Percentiles rank a stretch among this genome's conserved stretches.
Evolutionary conservation across 2,113 vertebrate genomes (phyloP).

Genomic region (Felis chaus): DNA sequence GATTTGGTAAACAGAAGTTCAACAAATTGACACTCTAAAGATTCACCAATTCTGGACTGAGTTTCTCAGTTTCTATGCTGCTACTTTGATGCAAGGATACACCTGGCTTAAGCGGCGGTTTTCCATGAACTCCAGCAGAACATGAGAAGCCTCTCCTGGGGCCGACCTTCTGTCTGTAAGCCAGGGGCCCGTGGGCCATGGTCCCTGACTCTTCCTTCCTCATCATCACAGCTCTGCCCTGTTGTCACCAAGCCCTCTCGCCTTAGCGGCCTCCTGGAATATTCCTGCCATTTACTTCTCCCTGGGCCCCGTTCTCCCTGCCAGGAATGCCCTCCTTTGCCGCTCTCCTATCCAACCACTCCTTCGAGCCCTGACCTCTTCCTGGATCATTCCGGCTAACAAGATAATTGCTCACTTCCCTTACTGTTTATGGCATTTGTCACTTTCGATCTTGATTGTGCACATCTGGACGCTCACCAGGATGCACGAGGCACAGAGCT

Average conservation of each 20-base stretch:
- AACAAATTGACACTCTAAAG: not conserved
- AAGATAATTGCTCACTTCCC: not conserved
- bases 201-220: not conserved
- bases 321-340: not conserved
- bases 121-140: not conserved
- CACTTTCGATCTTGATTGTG: not conserved
- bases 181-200: not conserved
- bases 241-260: not conserved
- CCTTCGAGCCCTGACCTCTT: not conserved
- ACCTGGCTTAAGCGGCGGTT: not conserved
- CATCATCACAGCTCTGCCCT: not conserved
- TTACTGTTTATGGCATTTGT: not conserved
- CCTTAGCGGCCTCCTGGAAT: not conserved
- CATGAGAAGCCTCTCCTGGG: not conserved
- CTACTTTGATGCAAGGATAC: not conserved
- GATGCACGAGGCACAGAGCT: not conserved
- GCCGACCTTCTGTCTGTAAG: not conserved
- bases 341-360: not conserved
- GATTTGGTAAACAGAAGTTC: slow-evolving; percentile 10
- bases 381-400: not conserved
- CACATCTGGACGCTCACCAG: not conserved
- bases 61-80: not conserved
- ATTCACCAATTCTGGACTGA: not conserved
- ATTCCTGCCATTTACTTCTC: not conserved
- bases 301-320: not conserved